phyloP scores from a whole-genome alignment of 2,113 vertebrate species.

The Haplochromis burtoni region DNA sequence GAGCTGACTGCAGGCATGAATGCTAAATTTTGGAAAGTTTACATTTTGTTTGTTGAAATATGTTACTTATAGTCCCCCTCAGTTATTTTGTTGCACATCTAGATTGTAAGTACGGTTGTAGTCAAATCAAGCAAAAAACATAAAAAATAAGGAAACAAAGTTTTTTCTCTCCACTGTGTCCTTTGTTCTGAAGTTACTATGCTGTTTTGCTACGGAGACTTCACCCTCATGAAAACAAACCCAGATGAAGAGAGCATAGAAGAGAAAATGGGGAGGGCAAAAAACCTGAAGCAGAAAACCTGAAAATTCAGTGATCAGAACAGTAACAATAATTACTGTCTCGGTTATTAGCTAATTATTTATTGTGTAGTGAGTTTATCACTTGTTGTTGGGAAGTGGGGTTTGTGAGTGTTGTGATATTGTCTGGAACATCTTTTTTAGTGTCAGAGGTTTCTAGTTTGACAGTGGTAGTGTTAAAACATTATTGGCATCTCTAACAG shows the following conservation, averaged over 20 bases:
- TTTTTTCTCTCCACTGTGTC: neutral
- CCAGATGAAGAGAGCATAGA: neutral
- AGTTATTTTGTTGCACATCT: neutral
- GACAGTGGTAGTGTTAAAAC: constrained; percentile 4
- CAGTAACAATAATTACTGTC: neutral
- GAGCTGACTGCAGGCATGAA: no score
- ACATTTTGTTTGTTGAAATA: neutral
- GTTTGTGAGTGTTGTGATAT: neutral
- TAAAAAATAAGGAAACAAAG: neutral
- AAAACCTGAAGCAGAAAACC: neutral
- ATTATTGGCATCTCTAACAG: constrained; percentile 5
- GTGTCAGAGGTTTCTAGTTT: constrained; percentile 25
- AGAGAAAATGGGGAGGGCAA: neutral
- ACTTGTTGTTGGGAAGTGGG: neutral
- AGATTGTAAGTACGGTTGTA: neutral
- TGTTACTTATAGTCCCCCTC: neutral
- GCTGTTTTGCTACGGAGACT: neutral
- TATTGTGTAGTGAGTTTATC: neutral
- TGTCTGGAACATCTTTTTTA: neutral
- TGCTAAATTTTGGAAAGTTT: neutral
- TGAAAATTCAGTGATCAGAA: neutral
- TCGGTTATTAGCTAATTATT: neutral
- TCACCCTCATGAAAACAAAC: neutral
- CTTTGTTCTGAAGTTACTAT: neutral
- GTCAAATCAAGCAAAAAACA: neutral